These are phyloP conservation scores for Achlya flavicornis DNA, from an alignment of 2,888 invertebrate species.

Conservation along the genomic window DNA sequence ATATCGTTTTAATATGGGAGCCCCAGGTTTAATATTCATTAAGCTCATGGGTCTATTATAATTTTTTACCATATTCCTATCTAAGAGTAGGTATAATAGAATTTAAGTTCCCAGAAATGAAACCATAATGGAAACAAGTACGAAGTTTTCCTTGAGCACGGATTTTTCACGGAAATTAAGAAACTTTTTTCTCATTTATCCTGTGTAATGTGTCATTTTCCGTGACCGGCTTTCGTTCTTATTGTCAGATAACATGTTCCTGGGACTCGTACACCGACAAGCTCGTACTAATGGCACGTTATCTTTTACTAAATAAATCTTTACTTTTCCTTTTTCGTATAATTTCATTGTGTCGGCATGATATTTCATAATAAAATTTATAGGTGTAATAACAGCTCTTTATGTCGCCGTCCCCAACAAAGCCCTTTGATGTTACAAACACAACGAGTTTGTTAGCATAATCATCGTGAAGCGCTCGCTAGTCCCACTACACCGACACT, in stretches of 20 bases:
- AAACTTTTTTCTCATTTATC: conserved; percentile 6
- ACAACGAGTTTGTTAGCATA: conserved; percentile 13
- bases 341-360: neutral
- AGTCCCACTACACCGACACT: neutral
- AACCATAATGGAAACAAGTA: neutral
- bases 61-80: neutral
- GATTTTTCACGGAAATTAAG: neutral
- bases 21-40: neutral
- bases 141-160: neutral
- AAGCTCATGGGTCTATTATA: neutral
- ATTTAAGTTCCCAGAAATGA: neutral
- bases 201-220: conserved; percentile 1
- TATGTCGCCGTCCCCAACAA: conserved; percentile 9
- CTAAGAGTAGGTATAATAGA: neutral
- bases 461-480: conserved; percentile 5
- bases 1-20: neutral
- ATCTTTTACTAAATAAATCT: neutral
- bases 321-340: conserved; percentile 1
- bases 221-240: neutral
- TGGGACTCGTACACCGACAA: neutral
- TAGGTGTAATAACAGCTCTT: conserved; percentile 12
- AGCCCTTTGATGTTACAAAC: conserved; percentile 12
- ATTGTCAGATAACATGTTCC: conserved; percentile 4
- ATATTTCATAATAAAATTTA: conserved; percentile 12
- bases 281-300: neutral